Conservation (phyloP, 2,888 invertebrate genomes). For the Congeria kusceri region DNA sequence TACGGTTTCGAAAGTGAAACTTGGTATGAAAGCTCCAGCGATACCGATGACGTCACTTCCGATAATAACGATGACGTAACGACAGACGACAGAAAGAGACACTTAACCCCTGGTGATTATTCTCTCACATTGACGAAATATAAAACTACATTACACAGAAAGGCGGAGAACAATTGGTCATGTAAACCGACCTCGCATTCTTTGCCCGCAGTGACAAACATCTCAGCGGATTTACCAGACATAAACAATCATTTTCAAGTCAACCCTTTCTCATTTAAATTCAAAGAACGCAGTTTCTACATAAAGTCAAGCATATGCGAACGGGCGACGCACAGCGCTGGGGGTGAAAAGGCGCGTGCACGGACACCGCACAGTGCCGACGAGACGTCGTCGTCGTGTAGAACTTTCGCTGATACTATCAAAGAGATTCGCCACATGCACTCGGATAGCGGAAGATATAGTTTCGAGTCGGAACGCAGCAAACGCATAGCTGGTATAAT, state of each 20-base stretch:
- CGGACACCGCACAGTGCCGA: background rate
- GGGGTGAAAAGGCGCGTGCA: background rate
- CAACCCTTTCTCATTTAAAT: conserved; percentile 45
- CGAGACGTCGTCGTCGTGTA: background rate
- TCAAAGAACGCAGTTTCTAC: conserved; percentile 56
- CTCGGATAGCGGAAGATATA: conserved; percentile 8
- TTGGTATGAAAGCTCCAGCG: conserved; percentile 9
- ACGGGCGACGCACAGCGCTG: conserved; percentile 10
- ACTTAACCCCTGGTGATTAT: conserved; percentile 16
- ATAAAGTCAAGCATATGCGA: conserved; percentile 5
- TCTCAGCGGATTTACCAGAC: conserved; percentile 23
- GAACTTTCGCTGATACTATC: background rate
- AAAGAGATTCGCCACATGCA: background rate
- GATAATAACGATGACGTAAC: conserved; percentile 6
- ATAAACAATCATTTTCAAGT: conserved; percentile 23
- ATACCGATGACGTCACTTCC: background rate
- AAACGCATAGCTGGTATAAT: background rate
- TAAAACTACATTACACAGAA: conserved; percentile 16
- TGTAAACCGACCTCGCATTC: background rate
- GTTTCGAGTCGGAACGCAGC: conserved; percentile 3
- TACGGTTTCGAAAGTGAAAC: conserved; percentile 21
- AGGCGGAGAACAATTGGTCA: background rate
- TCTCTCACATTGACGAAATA: conserved; percentile 34
- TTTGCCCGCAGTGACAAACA: conserved; percentile 37
- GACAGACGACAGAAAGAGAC: background rate